Evolutionary conservation across 1,140 invertebrate genomes (phyloP).

Genomic region (Caenorhabditis tropicalis): DNA sequence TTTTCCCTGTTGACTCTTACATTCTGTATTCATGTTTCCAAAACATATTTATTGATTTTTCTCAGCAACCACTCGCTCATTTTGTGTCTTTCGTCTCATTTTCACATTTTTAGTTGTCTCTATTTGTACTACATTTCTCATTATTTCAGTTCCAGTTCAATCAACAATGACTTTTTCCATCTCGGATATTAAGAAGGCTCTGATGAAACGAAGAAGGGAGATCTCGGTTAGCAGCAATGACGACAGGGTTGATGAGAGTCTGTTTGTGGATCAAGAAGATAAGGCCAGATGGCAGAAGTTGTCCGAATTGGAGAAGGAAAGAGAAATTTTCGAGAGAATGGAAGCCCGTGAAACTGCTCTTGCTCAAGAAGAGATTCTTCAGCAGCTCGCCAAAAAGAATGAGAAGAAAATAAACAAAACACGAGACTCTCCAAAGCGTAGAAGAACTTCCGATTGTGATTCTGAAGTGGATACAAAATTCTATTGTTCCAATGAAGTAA

Average conservation of each 20-base stretch:
- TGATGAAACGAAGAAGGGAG: too few relatives aligned
- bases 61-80: too few relatives aligned
- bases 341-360: slow-evolving; percentile 47
- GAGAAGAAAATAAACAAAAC: slow-evolving; percentile 16
- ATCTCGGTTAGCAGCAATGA: background rate
- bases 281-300: background rate
- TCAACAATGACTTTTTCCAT: background rate
- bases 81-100: background rate
- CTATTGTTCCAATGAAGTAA: slow-evolving; percentile 66
- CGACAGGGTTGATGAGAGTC: background rate
- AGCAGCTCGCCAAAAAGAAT: background rate
- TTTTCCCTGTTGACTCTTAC: too few relatives aligned
- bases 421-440: background rate
- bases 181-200: background rate
- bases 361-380: background rate
- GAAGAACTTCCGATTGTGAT: slow-evolving; percentile 47
- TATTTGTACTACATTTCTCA: background rate
- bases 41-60: background rate
- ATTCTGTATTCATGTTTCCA: too few relatives aligned
- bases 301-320: slow-evolving; percentile 55
- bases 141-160: background rate
- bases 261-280: background rate
- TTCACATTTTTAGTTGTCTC: background rate
- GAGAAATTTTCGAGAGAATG: slow-evolving; percentile 54
- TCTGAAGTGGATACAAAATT: slow-evolving; percentile 61